phyloP scores from a whole-genome alignment of 2,113 vertebrate species.

The Alligator mississippiensis region DNA sequence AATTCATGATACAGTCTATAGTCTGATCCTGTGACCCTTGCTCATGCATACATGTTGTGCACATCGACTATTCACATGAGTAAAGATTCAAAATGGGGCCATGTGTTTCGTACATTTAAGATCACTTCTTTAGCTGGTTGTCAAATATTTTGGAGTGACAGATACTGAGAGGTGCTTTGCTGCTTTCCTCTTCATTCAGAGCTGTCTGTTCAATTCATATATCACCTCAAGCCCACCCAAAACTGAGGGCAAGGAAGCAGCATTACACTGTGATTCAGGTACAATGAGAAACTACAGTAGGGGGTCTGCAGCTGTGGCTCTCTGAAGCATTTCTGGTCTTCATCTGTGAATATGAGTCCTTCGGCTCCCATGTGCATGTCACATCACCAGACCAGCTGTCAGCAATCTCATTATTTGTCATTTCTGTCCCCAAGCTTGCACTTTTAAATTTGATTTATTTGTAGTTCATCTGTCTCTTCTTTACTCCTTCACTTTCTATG shows the following conservation, averaged over 20 bases:
- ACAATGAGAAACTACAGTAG: rapidly evolving
- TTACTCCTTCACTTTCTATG: neutral
- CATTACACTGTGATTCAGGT: neutral
- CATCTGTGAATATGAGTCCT: rapidly evolving
- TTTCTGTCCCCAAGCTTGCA: neutral
- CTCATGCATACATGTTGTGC: neutral
- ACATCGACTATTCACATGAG: neutral
- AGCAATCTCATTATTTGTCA: neutral
- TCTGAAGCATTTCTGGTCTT: neutral
- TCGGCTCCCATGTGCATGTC: neutral
- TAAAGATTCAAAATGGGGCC: neutral
- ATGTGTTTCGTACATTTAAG: neutral
- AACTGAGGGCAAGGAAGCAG: rapidly evolving
- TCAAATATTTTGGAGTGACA: neutral
- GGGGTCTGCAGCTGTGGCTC: neutral
- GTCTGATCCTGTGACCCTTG: constrained; percentile 1
- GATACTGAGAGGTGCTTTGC: rapidly evolving
- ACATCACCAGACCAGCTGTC: neutral
- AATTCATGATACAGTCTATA: constrained; percentile 3
- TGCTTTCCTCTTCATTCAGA: neutral
- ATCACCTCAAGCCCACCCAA: neutral
- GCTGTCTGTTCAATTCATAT: rapidly evolving
- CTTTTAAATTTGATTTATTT: neutral
- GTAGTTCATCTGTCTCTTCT: neutral
- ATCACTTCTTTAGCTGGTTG: neutral